phyloP scores from a whole-genome alignment of 64 coral and sea anemone species.

The Stichodactyla helianthus region DNA sequence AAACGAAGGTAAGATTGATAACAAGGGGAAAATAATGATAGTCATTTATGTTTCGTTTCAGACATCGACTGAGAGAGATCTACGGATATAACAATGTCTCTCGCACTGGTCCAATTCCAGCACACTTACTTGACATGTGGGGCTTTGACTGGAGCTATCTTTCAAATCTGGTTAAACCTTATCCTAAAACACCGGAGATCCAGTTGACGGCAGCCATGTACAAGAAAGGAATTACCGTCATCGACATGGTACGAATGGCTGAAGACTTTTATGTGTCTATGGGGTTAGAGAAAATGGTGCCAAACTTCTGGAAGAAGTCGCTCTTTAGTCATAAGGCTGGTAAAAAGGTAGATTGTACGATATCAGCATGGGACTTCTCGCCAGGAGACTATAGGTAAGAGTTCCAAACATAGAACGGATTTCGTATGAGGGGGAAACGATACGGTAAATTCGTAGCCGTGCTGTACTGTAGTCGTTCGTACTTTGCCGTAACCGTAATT shows the following conservation, averaged over 20 bases:
- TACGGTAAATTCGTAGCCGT: too few relatives aligned
- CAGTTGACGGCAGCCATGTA: neutral
- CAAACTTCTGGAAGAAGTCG: neutral
- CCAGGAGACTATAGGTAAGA: slow-evolving; percentile 12
- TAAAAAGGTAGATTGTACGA: slow-evolving; percentile 8
- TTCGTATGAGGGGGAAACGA: too few relatives aligned
- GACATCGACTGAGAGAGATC: neutral
- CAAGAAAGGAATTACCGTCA: neutral
- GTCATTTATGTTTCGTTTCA: neutral
- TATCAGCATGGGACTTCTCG: slow-evolving; percentile 10
- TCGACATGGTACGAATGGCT: slow-evolving; percentile 6
- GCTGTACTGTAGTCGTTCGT: too few relatives aligned
- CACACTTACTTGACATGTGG: slow-evolving; percentile 9
- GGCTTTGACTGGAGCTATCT: slow-evolving; percentile 16
- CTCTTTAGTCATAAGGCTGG: neutral
- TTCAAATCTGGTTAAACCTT: neutral
- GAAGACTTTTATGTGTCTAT: slow-evolving; percentile 11
- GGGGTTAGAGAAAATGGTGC: slow-evolving; percentile 1
- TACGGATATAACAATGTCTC: neutral
- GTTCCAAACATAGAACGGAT: too few relatives aligned
- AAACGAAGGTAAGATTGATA: too few relatives aligned
- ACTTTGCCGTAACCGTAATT: too few relatives aligned
- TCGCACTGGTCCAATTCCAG: neutral
- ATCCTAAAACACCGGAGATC: neutral
- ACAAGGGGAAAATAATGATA: too few relatives aligned